Percentiles rank a stretch among this genome's conserved stretches.
Conservation (phyloP, 2,113 vertebrate genomes). For the Coregonus clupeaformis region DNA sequence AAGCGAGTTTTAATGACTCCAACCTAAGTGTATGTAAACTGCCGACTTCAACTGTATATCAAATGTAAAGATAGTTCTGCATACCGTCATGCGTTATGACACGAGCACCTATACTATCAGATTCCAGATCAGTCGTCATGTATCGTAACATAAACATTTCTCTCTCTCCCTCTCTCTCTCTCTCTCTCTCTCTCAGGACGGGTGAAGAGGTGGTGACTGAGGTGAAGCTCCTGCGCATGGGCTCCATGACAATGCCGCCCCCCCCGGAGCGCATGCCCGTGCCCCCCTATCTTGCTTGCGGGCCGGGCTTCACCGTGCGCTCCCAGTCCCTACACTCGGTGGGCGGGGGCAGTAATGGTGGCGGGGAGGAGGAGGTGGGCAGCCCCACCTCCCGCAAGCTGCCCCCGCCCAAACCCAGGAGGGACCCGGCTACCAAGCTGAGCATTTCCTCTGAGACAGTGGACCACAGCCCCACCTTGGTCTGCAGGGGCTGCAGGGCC, state of each 20-base stretch:
- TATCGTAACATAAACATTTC: slow-evolving; percentile 1
- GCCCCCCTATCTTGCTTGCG: slow-evolving; percentile 78
- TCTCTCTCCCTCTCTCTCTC: not conserved
- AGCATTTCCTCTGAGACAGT: slow-evolving; percentile 97
- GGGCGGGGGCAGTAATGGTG: slow-evolving; percentile 79
- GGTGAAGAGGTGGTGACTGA: slow-evolving; percentile 87
- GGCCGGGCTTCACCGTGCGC: slow-evolving; percentile 88
- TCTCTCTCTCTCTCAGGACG: slow-evolving; percentile 73
- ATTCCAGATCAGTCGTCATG: not conserved
- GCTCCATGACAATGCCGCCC: slow-evolving; percentile 94
- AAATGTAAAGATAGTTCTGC: too few relatives aligned
- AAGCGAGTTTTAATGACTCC: too few relatives aligned
- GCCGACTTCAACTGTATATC: too few relatives aligned
- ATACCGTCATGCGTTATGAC: not conserved
- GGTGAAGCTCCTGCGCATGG: slow-evolving; percentile 94
- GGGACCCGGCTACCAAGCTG: slow-evolving; percentile 96
- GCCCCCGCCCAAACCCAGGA: slow-evolving; percentile 93
- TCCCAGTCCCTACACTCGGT: slow-evolving; percentile 97
- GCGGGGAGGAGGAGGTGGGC: slow-evolving; percentile 82
- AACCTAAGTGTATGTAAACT: too few relatives aligned
- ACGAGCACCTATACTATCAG: not conserved
- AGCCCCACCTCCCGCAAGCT: slow-evolving; percentile 90
- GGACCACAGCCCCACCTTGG: slow-evolving; percentile 77
- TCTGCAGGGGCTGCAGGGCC: slow-evolving; percentile 74
- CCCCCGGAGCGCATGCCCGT: slow-evolving; percentile 86